Evolutionary conservation across 2,888 invertebrate genomes (phyloP).

Genomic region (Mesoligia furuncula): DNA sequence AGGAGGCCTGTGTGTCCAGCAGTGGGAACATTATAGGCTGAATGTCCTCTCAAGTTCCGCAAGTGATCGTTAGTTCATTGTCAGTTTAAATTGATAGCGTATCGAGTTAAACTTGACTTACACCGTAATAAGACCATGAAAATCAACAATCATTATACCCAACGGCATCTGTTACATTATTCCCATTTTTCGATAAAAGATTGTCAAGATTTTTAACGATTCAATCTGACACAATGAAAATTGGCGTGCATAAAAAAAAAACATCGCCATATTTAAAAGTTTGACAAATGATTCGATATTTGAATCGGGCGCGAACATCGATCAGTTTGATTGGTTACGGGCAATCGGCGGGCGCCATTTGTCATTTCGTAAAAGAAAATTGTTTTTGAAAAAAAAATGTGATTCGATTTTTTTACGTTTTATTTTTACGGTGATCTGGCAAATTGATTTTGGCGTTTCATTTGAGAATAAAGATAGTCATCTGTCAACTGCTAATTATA

Average conservation of each 20-base stretch:
- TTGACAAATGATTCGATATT: slow-evolving; percentile 86
- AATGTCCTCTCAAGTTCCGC: no score
- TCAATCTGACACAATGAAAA: slow-evolving; percentile 69
- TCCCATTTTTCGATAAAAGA: slow-evolving; percentile 57
- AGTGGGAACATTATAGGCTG: no score
- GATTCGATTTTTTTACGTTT: slow-evolving; percentile 51
- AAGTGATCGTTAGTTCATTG: not conserved
- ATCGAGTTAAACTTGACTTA: slow-evolving; percentile 11
- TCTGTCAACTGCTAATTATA: slow-evolving; percentile 36
- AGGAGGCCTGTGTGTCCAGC: no score
- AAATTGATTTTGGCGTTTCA: slow-evolving; percentile 49
- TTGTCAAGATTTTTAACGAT: slow-evolving; percentile 68
- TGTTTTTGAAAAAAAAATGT: slow-evolving; percentile 53
- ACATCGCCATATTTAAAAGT: slow-evolving; percentile 77
- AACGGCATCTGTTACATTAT: slow-evolving; percentile 53
- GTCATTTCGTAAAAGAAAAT: slow-evolving; percentile 78
- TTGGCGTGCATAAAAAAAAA: slow-evolving; percentile 61
- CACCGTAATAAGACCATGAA: slow-evolving; percentile 46
- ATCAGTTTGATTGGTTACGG: slow-evolving; percentile 86
- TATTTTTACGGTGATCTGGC: slow-evolving; percentile 48
- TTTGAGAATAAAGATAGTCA: slow-evolving; percentile 19
- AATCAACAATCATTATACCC: slow-evolving; percentile 48
- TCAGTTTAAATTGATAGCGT: slow-evolving; percentile 5
- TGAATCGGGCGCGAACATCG: slow-evolving; percentile 79
- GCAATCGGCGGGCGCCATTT: slow-evolving; percentile 82